phyloP scores from a whole-genome alignment of 2,888 invertebrate genomes.

The Drosophila pseudotalamancana region DNA sequence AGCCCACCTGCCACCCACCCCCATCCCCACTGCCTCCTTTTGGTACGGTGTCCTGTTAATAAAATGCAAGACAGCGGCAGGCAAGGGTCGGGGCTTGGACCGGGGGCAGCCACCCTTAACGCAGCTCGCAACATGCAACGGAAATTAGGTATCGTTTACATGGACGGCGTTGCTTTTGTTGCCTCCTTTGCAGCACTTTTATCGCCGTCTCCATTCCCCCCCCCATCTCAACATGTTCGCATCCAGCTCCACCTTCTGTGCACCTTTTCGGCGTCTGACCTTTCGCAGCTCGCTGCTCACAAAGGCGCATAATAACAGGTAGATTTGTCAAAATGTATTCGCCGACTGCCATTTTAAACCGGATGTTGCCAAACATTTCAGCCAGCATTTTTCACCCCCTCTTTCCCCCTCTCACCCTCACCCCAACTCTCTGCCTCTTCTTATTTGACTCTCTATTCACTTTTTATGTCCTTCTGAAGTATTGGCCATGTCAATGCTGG shows the following conservation, averaged over 20 bases:
- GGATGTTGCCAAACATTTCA: constrained; percentile 73
- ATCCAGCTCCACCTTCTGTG: constrained; percentile 57
- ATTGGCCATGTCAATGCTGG: constrained; percentile 38
- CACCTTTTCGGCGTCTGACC: constrained; percentile 57
- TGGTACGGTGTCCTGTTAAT: constrained; percentile 54
- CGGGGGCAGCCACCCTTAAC: constrained; percentile 11
- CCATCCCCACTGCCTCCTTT: not conserved
- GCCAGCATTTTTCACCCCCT: constrained; percentile 10
- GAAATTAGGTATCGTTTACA: constrained; percentile 80
- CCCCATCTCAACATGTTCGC: not conserved
- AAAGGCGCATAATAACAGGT: constrained; percentile 65
- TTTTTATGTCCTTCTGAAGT: constrained; percentile 17
- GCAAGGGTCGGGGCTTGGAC: not conserved
- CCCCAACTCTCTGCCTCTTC: too few relatives aligned
- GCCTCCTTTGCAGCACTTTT: constrained; percentile 37
- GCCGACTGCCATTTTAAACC: constrained; percentile 74
- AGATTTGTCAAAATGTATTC: constrained; percentile 75
- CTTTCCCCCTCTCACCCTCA: not conserved
- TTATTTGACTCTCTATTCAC: not conserved
- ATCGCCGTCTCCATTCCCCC: constrained; percentile 37
- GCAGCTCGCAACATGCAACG: constrained; percentile 53
- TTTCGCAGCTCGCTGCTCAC: constrained; percentile 31
- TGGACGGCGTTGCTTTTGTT: constrained; percentile 56
- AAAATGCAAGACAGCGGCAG: constrained; percentile 68
- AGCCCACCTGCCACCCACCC: too few relatives aligned